phyloP scores from a whole-genome alignment of 1,140 invertebrate genomes.

The Anthonomus grandis region DNA sequence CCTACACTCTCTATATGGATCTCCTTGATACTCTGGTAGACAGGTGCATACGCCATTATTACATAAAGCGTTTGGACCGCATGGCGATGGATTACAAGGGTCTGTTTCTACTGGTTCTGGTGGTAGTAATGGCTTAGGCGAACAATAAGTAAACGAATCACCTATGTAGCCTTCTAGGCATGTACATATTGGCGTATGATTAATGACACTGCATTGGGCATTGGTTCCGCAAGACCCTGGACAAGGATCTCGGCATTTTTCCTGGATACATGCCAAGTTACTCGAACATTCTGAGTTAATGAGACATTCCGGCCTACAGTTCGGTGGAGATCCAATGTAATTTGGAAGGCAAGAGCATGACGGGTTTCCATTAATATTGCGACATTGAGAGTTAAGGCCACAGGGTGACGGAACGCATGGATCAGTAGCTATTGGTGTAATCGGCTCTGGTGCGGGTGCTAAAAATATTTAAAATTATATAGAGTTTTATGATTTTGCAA shows the following conservation, averaged over 20 bases:
- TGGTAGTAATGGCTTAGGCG: slow-evolving; percentile 43
- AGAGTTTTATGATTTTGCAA: too few relatives aligned
- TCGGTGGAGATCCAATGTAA: slow-evolving; percentile 67
- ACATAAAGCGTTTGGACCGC: slow-evolving; percentile 50
- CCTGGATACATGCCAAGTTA: slow-evolving; percentile 58
- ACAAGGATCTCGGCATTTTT: slow-evolving; percentile 67
- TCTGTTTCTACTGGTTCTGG: slow-evolving; percentile 36
- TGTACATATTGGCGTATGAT: slow-evolving; percentile 62
- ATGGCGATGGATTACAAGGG: slow-evolving; percentile 53
- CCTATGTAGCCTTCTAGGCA: slow-evolving; percentile 65
- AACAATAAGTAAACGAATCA: slow-evolving; percentile 66
- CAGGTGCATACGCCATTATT: slow-evolving; percentile 51
- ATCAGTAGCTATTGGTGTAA: slow-evolving; percentile 39
- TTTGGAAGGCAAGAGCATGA: slow-evolving; percentile 62
- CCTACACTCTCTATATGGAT: slow-evolving; percentile 56
- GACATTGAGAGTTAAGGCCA: slow-evolving; percentile 66
- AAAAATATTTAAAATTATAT: too few relatives aligned
- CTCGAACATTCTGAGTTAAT: slow-evolving; percentile 62
- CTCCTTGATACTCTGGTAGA: slow-evolving; percentile 51
- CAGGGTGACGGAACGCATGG: slow-evolving; percentile 68
- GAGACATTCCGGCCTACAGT: slow-evolving; percentile 66
- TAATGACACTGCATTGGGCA: slow-evolving; percentile 60
- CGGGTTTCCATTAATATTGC: slow-evolving; percentile 56
- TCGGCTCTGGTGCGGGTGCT: slow-evolving; percentile 37
- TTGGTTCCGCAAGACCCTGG: slow-evolving; percentile 64